phyloP scores from a whole-genome alignment of 2,113 vertebrate species.

The Psilopsiagon aymara region DNA sequence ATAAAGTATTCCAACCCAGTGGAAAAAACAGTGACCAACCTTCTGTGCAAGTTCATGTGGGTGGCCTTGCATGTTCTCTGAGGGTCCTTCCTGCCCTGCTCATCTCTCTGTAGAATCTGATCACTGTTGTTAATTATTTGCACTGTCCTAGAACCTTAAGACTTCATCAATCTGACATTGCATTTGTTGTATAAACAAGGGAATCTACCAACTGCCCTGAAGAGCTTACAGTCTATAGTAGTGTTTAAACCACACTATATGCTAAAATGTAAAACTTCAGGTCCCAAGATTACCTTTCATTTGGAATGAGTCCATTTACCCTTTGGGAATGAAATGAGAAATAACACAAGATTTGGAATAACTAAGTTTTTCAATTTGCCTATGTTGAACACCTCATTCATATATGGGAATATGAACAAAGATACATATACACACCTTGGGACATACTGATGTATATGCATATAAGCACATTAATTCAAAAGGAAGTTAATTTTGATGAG shows the following conservation, averaged over 20 bases:
- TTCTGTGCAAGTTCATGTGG: not conserved
- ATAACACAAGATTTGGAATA: not conserved
- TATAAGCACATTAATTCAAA: conserved; percentile 30
- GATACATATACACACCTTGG: conserved; percentile 21
- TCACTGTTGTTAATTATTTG: not conserved
- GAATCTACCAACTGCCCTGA: not conserved
- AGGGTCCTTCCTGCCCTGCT: not conserved
- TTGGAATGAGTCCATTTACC: conserved; percentile 35
- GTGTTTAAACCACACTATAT: not conserved
- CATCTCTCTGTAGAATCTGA: not conserved
- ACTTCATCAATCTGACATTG: not conserved
- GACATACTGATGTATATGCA: conserved; percentile 11
- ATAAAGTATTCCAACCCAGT: not conserved
- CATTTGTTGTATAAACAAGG: not conserved
- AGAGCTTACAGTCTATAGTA: not conserved
- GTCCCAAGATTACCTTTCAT: conserved; percentile 62
- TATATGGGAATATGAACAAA: conserved; percentile 39
- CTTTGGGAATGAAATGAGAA: not conserved
- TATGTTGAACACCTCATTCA: conserved; percentile 49
- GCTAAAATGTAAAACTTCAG: conserved; percentile 19
- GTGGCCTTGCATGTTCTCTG: not conserved
- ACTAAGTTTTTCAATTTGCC: conserved; percentile 37
- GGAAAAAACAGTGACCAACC: not conserved
- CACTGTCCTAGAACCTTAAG: not conserved
- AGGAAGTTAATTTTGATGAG: conserved; percentile 43